phyloP scores from a whole-genome alignment of 2,888 invertebrate genomes.

The Oscheius sp. region DNA sequence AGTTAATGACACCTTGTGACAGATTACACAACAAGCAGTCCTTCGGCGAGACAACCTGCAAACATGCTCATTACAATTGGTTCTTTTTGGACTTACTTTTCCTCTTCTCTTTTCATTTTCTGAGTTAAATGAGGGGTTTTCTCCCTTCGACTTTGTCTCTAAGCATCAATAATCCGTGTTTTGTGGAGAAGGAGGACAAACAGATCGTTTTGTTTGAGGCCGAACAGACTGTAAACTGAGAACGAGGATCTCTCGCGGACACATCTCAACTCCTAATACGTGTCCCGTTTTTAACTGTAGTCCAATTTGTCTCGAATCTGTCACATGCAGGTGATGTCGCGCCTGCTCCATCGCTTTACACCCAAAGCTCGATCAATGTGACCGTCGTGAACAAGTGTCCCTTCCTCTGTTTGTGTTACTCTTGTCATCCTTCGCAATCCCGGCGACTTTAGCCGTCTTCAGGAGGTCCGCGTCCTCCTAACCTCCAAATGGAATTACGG shows the following conservation, averaged over 20 bases:
- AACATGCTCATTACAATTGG: slow-evolving; percentile 16
- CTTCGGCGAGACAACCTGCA: slow-evolving; percentile 11
- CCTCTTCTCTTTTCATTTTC: not conserved
- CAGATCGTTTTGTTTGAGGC: not conserved
- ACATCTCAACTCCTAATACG: not conserved
- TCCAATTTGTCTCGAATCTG: not conserved
- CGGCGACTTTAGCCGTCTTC: slow-evolving; percentile 26
- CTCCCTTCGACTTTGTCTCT: not conserved
- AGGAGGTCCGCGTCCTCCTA: slow-evolving; percentile 17
- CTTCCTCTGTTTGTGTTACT: slow-evolving; percentile 31
- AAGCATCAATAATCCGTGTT: not conserved
- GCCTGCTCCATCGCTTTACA: slow-evolving; percentile 17
- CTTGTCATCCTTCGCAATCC: slow-evolving; percentile 9
- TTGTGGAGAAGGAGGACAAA: not conserved
- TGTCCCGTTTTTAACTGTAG: not conserved
- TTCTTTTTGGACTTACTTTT: too few relatives aligned
- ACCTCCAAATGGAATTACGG: slow-evolving; percentile 35
- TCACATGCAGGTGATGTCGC: slow-evolving; percentile 25
- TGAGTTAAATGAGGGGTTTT: not conserved
- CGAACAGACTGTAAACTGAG: not conserved
- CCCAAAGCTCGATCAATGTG: slow-evolving; percentile 21
- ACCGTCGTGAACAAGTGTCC: slow-evolving; percentile 31
- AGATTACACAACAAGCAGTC: slow-evolving; percentile 9
- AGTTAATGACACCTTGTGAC: slow-evolving; percentile 23
- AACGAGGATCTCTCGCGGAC: not conserved